Percentiles rank a stretch among this genome's conserved stretches.
Conservation (phyloP, 2,888 invertebrate species). For the Alloplasta piceator region DNA sequence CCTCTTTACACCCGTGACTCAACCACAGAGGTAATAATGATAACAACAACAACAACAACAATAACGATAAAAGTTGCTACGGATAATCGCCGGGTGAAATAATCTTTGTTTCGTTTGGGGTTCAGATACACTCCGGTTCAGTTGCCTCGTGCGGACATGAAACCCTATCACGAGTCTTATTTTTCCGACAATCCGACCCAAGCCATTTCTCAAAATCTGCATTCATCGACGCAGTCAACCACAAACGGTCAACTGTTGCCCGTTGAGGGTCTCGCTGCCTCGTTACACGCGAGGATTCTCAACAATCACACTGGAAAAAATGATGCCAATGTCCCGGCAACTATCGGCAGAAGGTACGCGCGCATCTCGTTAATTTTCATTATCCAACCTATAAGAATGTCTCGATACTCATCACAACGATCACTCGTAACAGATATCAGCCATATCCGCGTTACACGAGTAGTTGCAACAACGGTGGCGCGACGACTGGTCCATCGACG, state of each 20-base stretch:
- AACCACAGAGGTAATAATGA: constrained; percentile 78
- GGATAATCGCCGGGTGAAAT: background rate
- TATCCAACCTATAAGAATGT: background rate
- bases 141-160: constrained; percentile 88
- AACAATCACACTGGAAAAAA: constrained; percentile 84
- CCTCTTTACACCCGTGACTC: constrained; percentile 79
- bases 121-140: constrained; percentile 85
- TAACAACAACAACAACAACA: background rate
- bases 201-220: constrained; percentile 73
- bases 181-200: constrained; percentile 85
- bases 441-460: constrained; percentile 79
- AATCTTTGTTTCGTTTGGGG: background rate
- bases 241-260: constrained; percentile 80
- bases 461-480: constrained; percentile 71
- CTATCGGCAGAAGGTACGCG: constrained; percentile 74
- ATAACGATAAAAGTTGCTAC: too few relatives aligned
- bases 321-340: constrained; percentile 72
- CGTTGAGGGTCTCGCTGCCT: constrained; percentile 91
- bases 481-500: constrained; percentile 72
- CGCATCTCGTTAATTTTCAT: background rate
- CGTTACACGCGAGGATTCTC: constrained; percentile 91
- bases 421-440: constrained; percentile 75
- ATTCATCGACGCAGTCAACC: constrained; percentile 79
- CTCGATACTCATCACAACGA: background rate
- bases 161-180: constrained; percentile 89